Evolutionary conservation across 1,140 invertebrate species (phyloP).

Genomic region (Phortica variegata): DNA sequence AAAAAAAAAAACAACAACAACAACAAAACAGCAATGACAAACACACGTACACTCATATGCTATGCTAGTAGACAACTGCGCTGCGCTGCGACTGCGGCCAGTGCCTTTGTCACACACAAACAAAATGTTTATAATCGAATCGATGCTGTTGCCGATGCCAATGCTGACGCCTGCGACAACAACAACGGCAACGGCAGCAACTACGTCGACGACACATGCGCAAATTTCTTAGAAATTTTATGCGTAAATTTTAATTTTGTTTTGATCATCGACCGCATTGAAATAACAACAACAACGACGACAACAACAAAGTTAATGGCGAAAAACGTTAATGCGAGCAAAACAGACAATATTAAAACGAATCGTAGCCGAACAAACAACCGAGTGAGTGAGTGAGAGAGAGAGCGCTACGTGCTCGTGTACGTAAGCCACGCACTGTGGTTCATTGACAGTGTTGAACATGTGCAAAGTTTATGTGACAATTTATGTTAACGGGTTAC

Average conservation of each 20-base stretch:
- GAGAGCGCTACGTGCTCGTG: no score
- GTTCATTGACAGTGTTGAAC: background rate
- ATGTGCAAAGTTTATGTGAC: background rate
- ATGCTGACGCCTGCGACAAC: no score
- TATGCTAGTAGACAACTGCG: constrained; percentile 1
- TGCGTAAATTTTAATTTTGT: constrained; percentile 55
- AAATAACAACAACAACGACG: constrained; percentile 17
- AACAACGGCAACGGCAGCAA: no score
- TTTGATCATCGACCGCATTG: constrained; percentile 52
- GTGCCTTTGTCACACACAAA: background rate
- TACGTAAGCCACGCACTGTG: no score
- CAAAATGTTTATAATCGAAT: constrained; percentile 10
- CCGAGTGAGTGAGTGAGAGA: background rate
- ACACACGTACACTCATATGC: constrained; percentile 8
- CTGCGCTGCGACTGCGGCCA: no score
- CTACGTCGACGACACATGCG: constrained; percentile 19
- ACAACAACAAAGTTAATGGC: no score
- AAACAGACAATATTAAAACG: constrained; percentile 13
- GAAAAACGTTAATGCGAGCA: no score
- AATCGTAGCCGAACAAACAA: background rate
- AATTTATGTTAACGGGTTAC: no score
- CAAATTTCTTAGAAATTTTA: constrained; percentile 50
- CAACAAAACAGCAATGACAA: constrained; percentile 16
- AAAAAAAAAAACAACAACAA: constrained; percentile 45
- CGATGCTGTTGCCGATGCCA: constrained; percentile 36